phyloP scores from a whole-genome alignment of 1,140 invertebrate species.

The Vanessa tameamea region DNA sequence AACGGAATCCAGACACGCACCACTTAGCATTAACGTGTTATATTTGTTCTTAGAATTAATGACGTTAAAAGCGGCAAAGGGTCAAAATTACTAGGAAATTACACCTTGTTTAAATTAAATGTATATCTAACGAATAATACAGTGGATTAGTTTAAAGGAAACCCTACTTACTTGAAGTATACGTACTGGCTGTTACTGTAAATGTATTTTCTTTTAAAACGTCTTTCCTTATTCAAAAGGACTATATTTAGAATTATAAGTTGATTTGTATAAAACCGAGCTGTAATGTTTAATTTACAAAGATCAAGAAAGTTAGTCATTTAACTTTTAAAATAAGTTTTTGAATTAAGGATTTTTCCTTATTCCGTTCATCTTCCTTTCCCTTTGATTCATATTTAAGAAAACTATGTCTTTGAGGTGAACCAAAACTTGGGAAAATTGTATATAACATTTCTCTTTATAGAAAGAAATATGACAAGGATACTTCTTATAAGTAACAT shows the following conservation, averaged over 20 bases:
- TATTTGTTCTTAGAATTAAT: too few relatives aligned
- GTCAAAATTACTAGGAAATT: too few relatives aligned
- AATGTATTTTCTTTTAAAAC: too few relatives aligned
- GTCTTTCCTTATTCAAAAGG: not conserved
- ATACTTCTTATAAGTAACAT: not conserved
- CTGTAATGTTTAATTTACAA: not conserved
- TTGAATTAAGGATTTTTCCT: not conserved
- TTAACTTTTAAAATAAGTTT: constrained; percentile 9
- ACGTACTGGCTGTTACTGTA: too few relatives aligned
- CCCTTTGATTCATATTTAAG: not conserved
- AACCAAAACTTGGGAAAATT: not conserved
- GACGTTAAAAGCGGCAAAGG: too few relatives aligned
- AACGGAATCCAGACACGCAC: too few relatives aligned
- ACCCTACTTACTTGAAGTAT: too few relatives aligned
- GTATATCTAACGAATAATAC: too few relatives aligned
- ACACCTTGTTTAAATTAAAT: too few relatives aligned
- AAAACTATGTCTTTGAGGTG: not conserved
- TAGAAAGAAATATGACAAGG: not conserved
- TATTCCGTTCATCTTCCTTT: not conserved
- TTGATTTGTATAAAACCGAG: not conserved
- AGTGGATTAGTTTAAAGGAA: too few relatives aligned
- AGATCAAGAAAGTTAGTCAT: constrained; percentile 1
- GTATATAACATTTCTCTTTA: too few relatives aligned
- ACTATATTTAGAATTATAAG: not conserved
- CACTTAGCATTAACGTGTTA: too few relatives aligned